Conservation (phyloP, 2,113 vertebrate genomes). For the Oreocharis arfaki region DNA sequence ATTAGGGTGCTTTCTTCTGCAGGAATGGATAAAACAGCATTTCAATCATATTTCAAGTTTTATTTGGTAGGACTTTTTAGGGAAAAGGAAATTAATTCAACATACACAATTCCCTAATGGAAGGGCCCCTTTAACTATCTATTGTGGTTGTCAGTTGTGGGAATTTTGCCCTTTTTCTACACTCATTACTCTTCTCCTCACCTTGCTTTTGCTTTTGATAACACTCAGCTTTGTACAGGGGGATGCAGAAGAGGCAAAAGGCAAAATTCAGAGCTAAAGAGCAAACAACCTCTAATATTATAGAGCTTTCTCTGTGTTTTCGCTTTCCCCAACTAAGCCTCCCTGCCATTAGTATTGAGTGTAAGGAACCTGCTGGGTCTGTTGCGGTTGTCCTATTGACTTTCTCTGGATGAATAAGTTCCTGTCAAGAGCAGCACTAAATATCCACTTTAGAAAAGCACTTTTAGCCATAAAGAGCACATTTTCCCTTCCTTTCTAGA, state of each 20-base stretch:
- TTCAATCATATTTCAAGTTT: background rate
- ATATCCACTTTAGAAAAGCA: slow-evolving; percentile 54
- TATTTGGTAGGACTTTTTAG: background rate
- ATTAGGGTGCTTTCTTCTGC: background rate
- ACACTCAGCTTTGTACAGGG: background rate
- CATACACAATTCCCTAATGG: background rate
- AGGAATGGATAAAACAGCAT: background rate
- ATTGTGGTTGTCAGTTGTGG: background rate
- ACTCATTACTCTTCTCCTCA: background rate
- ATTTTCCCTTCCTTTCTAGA: slow-evolving; percentile 27
- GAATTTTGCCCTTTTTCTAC: background rate
- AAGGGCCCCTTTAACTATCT: background rate
- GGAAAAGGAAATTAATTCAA: background rate
- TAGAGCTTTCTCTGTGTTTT: background rate
- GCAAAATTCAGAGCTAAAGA: background rate
- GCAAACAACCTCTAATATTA: background rate
- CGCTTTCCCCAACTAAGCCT: background rate
- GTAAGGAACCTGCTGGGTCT: slow-evolving; percentile 13
- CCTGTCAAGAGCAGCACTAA: slow-evolving; percentile 53
- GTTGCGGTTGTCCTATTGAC: slow-evolving; percentile 53
- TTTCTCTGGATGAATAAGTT: slow-evolving; percentile 51
- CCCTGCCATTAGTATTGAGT: slow-evolving; percentile 2
- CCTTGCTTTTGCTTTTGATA: background rate
- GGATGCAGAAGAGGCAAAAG: background rate
- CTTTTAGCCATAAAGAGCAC: slow-evolving; percentile 39